These are phyloP conservation scores for Pipa parva DNA, from an alignment of 2,113 vertebrate species.

Conservation along the genomic window DNA sequence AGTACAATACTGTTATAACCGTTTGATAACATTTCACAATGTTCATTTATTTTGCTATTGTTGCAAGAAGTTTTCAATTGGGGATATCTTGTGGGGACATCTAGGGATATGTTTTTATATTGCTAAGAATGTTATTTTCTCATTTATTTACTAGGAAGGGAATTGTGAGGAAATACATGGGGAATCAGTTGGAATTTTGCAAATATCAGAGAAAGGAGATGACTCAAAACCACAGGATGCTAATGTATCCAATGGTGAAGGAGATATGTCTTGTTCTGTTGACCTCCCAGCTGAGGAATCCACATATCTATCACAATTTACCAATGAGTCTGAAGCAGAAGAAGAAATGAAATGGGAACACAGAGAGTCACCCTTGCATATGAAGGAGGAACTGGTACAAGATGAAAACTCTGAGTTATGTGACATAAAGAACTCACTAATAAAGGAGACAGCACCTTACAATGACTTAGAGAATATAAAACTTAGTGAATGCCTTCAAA, in stretches of 20 bases:
- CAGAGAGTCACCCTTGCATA: conserved; percentile 44
- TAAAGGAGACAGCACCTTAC: conserved; percentile 10
- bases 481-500: neutral
- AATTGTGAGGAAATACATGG: neutral
- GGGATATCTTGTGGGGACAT: no score
- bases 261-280: neutral
- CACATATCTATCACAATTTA: neutral
- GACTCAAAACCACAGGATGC: neutral
- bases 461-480: conserved; percentile 13
- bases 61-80: no score
- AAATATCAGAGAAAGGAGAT: conserved; percentile 36
- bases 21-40: no score
- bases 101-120: no score
- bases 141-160: neutral
- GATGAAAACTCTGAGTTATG: neutral
- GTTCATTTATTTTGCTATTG: no score
- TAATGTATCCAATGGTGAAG: neutral
- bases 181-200: neutral
- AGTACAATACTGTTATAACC: no score
- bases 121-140: neutral
- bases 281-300: neutral
- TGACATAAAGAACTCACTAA: conserved; percentile 13
- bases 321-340: conserved; percentile 50
- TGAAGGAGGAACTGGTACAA: conserved; percentile 43
- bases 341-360: conserved; percentile 42